Conservation (phyloP, 2,888 invertebrate genomes). For the Andrena dorsata region DNA sequence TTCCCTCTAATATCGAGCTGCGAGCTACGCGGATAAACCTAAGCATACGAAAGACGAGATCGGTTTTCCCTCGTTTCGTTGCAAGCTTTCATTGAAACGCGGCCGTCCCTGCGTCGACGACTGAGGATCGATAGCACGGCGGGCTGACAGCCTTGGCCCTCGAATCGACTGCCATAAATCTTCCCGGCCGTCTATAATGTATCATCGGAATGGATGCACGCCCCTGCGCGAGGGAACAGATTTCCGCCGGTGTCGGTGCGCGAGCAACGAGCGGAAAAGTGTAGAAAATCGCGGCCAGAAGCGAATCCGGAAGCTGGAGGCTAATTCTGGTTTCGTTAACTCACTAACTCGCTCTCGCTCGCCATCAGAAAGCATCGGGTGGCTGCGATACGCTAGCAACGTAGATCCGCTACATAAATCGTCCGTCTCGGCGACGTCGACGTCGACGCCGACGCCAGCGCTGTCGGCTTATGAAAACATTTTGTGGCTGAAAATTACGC, state of each 20-base stretch:
- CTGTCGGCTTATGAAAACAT: constrained; percentile 20
- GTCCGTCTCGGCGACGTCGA: constrained; percentile 14
- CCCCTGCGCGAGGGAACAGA: too few species aligned
- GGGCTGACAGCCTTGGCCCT: too few species aligned
- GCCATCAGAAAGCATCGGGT: constrained; percentile 14
- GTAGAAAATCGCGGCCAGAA: too few species aligned
- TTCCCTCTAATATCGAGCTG: constrained; percentile 50
- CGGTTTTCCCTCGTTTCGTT: neutral
- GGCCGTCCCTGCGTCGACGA: too few species aligned
- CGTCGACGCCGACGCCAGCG: constrained; percentile 20
- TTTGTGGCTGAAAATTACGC: constrained; percentile 14
- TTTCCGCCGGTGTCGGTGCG: too few species aligned
- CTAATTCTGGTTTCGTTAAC: constrained; percentile 42
- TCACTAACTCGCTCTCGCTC: neutral
- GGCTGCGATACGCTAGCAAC: neutral
- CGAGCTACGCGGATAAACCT: constrained; percentile 39
- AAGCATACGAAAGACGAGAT: neutral
- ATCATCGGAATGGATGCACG: too few species aligned
- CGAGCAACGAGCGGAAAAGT: neutral
- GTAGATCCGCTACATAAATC: constrained; percentile 57
- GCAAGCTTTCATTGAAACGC: neutral
- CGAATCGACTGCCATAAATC: too few species aligned
- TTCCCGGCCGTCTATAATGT: too few species aligned
- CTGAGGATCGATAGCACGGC: too few species aligned
- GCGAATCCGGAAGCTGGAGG: neutral